Conservation (phyloP, 2,113 vertebrate species). For the Petromus typicus region DNA sequence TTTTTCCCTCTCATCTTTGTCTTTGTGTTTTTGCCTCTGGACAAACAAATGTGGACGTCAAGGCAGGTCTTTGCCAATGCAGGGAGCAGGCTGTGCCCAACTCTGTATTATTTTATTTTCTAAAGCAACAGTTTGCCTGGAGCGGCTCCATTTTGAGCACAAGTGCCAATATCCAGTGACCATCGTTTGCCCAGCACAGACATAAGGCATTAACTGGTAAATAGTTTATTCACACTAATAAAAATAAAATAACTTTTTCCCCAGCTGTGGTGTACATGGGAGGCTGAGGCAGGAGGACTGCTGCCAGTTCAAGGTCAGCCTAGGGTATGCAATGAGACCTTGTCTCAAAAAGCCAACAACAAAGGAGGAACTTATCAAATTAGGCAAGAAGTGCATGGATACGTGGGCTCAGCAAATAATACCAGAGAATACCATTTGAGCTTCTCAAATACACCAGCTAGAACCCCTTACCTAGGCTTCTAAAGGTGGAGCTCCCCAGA, state of each 20-base stretch:
- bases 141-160: neutral
- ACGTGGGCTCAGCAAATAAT: neutral
- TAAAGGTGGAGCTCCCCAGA: neutral
- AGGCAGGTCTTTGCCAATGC: neutral
- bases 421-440: neutral
- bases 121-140: neutral
- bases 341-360: neutral
- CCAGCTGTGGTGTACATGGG: neutral
- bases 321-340: neutral
- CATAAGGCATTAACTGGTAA: neutral
- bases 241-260: neutral
- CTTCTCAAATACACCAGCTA: neutral
- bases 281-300: neutral
- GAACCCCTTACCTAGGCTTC: neutral
- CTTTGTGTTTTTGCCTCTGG: neutral
- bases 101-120: neutral
- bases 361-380: neutral
- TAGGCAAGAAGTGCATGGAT: neutral
- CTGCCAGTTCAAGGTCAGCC: neutral
- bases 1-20: neutral
- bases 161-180: neutral
- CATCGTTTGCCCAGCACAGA: neutral
- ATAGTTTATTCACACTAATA: neutral
- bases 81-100: neutral
- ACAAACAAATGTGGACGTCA: neutral